Evolutionary conservation across 2,797 vertebrate species (phyloP).

Genomic region (Mormyrops boulengeri): DNA sequence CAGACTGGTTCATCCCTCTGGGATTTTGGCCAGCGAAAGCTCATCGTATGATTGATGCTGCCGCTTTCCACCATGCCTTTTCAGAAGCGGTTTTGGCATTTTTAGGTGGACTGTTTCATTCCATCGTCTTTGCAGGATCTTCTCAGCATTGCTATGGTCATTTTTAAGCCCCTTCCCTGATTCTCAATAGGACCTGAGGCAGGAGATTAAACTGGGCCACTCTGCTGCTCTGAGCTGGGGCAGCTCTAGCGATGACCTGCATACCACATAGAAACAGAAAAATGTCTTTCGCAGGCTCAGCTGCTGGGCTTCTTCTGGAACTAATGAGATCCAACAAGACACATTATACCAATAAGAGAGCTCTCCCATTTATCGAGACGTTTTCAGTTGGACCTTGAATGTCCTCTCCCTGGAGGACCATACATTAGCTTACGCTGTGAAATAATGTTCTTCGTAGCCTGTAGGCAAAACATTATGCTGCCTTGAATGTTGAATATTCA

Average conservation of each 20-base stretch:
- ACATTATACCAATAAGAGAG: not conserved
- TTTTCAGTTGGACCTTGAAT: constrained; percentile 3
- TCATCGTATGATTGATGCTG: not conserved
- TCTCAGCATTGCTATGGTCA: not conserved
- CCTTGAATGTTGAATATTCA: not conserved
- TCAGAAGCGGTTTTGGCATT: not conserved
- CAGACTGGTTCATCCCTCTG: not conserved
- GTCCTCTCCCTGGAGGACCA: not conserved
- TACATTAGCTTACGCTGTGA: not conserved
- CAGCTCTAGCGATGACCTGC: not conserved
- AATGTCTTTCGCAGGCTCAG: not conserved
- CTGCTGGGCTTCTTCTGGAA: not conserved
- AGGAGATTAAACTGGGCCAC: not conserved
- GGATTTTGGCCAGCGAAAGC: not conserved
- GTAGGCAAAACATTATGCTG: not conserved
- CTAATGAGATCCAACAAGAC: not conserved
- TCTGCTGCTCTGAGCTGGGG: not conserved
- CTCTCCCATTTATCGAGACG: not conserved
- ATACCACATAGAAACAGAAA: not conserved
- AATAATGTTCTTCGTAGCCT: not conserved
- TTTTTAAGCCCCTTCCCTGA: not conserved
- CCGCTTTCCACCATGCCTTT: not conserved
- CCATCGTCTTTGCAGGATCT: not conserved
- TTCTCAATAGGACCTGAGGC: not conserved
- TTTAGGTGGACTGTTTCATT: not conserved